Conservation (phyloP, 2,888 invertebrate genomes). For the Chalcosyrphus nemorum region DNA sequence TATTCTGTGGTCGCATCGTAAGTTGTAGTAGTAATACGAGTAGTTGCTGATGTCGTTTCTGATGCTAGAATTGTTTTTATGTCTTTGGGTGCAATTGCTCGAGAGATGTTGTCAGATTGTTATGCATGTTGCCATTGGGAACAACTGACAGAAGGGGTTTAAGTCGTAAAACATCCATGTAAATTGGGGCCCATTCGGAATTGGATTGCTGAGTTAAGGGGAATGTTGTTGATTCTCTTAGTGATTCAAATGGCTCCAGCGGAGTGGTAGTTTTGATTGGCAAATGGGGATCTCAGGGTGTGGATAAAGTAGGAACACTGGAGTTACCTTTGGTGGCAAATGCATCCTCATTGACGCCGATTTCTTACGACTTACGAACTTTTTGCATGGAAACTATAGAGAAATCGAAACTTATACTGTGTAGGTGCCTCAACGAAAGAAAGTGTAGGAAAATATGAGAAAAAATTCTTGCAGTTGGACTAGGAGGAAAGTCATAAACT, state of each 20-base stretch:
- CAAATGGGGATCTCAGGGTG: too few species aligned
- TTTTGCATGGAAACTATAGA: too few species aligned
- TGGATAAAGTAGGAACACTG: too few species aligned
- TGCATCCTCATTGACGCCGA: too few species aligned
- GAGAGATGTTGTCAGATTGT: constrained; percentile 45
- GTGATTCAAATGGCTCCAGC: background rate
- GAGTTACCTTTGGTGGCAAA: too few species aligned
- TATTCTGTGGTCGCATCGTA: constrained; percentile 51
- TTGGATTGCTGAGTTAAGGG: background rate
- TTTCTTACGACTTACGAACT: too few species aligned
- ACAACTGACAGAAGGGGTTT: background rate
- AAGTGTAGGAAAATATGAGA: too few species aligned
- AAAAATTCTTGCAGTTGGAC: too few species aligned
- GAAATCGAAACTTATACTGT: too few species aligned
- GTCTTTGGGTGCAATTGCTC: constrained; percentile 42
- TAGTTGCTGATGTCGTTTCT: constrained; percentile 31
- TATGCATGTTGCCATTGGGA: background rate
- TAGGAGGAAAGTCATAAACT: too few species aligned
- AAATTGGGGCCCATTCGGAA: constrained; percentile 8
- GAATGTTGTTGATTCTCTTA: background rate
- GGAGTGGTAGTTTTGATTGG: too few species aligned
- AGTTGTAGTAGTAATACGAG: constrained; percentile 41
- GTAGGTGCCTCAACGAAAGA: too few species aligned
- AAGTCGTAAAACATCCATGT: constrained; percentile 6
- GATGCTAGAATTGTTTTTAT: constrained; percentile 8